Percentiles rank a stretch among this genome's conserved stretches.
These are phyloP conservation scores for Phainopepla nitens DNA, from an alignment of 2,113 vertebrate species.

Conservation along the genomic window DNA sequence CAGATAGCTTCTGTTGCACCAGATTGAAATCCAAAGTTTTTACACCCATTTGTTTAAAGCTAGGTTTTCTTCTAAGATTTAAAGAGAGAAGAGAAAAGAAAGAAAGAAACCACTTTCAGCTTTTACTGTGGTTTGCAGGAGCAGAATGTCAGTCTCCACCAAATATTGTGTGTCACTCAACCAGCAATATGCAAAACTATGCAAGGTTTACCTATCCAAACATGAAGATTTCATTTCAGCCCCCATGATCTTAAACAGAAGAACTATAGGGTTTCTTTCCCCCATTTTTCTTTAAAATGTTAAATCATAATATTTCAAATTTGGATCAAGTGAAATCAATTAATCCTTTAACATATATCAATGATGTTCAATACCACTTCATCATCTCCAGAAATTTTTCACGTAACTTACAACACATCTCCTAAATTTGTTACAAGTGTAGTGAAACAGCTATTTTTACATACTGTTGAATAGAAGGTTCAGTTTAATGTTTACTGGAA, in stretches of 20 bases:
- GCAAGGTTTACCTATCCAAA: background rate
- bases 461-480: background rate
- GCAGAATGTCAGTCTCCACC: background rate
- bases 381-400: background rate
- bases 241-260: background rate
- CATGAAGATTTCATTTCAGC: background rate
- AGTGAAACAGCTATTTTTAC: background rate
- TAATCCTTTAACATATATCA: background rate
- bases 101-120: background rate
- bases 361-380: background rate
- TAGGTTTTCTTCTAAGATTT: background rate
- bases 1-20: background rate
- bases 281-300: background rate
- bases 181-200: background rate
- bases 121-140: background rate
- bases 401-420: background rate
- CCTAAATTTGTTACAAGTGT: background rate
- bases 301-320: background rate
- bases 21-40: background rate
- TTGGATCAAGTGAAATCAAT: background rate
- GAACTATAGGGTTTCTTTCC: background rate
- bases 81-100: background rate
- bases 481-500: background rate
- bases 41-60: background rate
- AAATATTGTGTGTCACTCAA: background rate